Evolutionary conservation across 2,113 vertebrate species (phyloP).

Genomic region (Hucho hucho): DNA sequence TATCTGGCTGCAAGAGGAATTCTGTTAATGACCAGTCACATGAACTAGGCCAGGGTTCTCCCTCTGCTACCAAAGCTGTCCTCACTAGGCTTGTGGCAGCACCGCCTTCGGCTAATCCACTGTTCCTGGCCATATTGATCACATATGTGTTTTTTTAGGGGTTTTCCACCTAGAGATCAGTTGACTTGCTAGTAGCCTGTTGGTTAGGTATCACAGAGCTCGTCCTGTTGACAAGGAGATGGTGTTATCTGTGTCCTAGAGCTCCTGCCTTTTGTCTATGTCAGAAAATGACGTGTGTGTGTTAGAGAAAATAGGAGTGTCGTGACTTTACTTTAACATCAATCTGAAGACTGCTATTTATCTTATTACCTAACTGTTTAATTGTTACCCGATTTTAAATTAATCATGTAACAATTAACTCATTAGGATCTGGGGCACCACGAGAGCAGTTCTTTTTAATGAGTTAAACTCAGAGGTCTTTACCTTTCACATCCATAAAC

Average conservation of each 20-base stretch:
- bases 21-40: constrained; percentile 11
- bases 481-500: too few relatives aligned
- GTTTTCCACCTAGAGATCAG: background rate
- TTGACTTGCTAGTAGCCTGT: background rate
- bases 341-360: too few relatives aligned
- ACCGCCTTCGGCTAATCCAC: background rate
- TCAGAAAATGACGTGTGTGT: constrained; percentile 19
- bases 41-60: background rate
- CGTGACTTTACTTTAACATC: too few relatives aligned
- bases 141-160: background rate
- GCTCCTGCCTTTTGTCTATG: constrained; percentile 17
- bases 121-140: too few relatives aligned
- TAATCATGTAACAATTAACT: too few relatives aligned
- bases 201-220: background rate
- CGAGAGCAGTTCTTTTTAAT: too few relatives aligned
- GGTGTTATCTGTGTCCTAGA: constrained; percentile 33
- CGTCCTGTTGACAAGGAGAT: constrained; percentile 12
- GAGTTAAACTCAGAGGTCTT: too few relatives aligned
- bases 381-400: too few relatives aligned
- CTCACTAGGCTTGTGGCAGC: constrained; percentile 4
- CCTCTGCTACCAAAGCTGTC: constrained; percentile 18
- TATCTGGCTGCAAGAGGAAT: constrained; percentile 32
- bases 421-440: too few relatives aligned
- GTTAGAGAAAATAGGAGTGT: too few relatives aligned
- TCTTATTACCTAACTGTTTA: too few relatives aligned